Base-by-base conservation (phyloP, 2,888 invertebrate genomes). In the Acleris emargana region DNA sequence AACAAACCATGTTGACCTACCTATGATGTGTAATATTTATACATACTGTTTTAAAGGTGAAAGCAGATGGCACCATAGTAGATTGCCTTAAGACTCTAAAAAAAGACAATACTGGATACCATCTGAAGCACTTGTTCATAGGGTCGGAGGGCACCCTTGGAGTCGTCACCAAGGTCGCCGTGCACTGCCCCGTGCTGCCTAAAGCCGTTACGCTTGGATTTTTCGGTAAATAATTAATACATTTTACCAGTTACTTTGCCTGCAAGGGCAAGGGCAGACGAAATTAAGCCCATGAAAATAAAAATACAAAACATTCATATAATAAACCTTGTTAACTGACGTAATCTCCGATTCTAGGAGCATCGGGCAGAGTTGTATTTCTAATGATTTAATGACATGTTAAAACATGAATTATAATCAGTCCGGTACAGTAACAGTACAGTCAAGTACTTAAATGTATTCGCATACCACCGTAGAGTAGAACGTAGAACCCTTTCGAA, bases 101-200 rank as follows among this genome's bases (percentile, higher is more conserved):
- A 81, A 99, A 99, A 85, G 99, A 99, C 85, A 99, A 99, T 84
- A 99, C 99, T 0, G 99, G 99, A 0, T 98, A 98, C 82, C 99
- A 99, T 82, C 89, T 99, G 75, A 99, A 99, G 81, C 99, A 99
- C 87, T 87, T 99, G 68, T 99, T 99, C 82, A 97, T 99, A 75
- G 99, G 99, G 16, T 98, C 99, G 0, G 99, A 99, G 91, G 99
- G 99, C 54, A 98, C 99, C 0, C 91, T 99, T 59, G 99, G 99
- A 16, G 85, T 99, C 5, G 95, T 99, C 7, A 99, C 99, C 0
- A 97, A 97, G 89, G 95, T 98, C 5, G 96, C 97, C 3, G 95
- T 99, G 68, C 95, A 97, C 64, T 99, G 99, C 84, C 97, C 99
- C 1, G 94, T 96, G 0, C 93, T 95, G 78, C 97, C 99, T 0